Evolutionary conservation across 2,888 invertebrate genomes (phyloP), one percentile per base, ranked within the genome.

Genomic region (Apodemia mormo): DNA sequence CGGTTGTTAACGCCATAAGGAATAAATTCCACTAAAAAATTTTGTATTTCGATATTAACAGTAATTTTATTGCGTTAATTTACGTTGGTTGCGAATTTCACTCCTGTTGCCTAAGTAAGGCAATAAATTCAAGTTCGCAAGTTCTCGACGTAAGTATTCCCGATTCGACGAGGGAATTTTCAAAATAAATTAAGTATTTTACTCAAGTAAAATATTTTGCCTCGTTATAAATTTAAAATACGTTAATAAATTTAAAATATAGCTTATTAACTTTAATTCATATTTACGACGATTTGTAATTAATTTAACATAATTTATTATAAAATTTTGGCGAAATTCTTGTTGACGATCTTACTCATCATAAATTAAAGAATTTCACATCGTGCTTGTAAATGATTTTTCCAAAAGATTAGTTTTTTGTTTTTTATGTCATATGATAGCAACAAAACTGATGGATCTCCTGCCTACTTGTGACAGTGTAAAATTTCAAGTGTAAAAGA

Each of bases 71-170:
- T 49, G 49, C 49, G 49, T 49, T 49, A 49, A 49, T 49, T 49
- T 49, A 45, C 45, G 45, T 45, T 45, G 58, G 58, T 29, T n/a
- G 12, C 12, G 12, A 58, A 58, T 29, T 30, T 29, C 29, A 30
- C 58, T 61, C 61, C 30, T 61, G 61, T 33, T 61, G 33, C 12
- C 33, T 30, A 49, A 49, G 49, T 49, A 61, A 61, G 14, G 61
- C 61, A 29, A 61, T 61, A 61, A 61, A 61, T 61, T 61, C 14
- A 33, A 61, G 3, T 61, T 61, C 61, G 12, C 61, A 61, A 61
- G 29, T 61, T 61, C 61, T 29, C 33, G 14, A 30, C 61, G 12
- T 61, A 30, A 30, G 61, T 33, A 33, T 30, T 61, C 33, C 61
- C 29, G 30, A 58, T 29, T 58, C 30, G 9, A 58, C 30, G 12